Evolutionary conservation across 23 tunicate species (phyloP), one percentile per base, ranked within the genome.

Genomic region (Pegea sp.): DNA sequence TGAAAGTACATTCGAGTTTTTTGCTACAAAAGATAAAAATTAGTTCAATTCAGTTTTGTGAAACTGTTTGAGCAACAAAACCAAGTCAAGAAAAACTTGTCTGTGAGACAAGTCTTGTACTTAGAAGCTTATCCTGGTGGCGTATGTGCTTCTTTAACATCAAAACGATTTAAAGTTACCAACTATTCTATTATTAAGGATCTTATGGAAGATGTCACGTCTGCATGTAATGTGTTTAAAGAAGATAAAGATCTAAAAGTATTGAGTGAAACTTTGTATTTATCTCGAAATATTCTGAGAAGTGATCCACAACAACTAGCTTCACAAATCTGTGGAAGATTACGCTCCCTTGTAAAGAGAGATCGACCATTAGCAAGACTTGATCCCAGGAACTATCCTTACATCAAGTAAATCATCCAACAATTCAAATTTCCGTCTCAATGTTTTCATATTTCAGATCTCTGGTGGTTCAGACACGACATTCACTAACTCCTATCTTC

Each of bases 361-460:
- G 95, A 84, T 34, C 63, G 67, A 42, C 95, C 95, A 16, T 28
- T 74, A 24, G 95, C 95, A 1, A 52, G 87, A 27, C 28, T 75
- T 54, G 95, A 84, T 33, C 95, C 95, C 31, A 56, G 95, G 52
- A 74, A 58, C 44, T 84, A 67, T 68, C 95, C 95, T 3, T 67
- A 28, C 23, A 59, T 66, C 59, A 68, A 77, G 95, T 84, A 32
- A 55, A 25, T 38, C n/a, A n/a, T n/a, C n/a, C n/a, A n/a, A n/a
- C n/a, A n/a, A n/a, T n/a, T n/a, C n/a, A n/a, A n/a, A n/a, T n/a
- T n/a, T n/a, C n/a, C n/a, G n/a, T n/a, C n/a, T n/a, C 46, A 38
- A 38, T 38, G 16, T 38, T 11, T 8, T 8, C 13, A 11, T 27
- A 19, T 16, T 34, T 25, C 53, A 84, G 95, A 56, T 22, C 46